phyloP scores from a whole-genome alignment of 1,140 invertebrate species.

The Drosophila albomicans region DNA sequence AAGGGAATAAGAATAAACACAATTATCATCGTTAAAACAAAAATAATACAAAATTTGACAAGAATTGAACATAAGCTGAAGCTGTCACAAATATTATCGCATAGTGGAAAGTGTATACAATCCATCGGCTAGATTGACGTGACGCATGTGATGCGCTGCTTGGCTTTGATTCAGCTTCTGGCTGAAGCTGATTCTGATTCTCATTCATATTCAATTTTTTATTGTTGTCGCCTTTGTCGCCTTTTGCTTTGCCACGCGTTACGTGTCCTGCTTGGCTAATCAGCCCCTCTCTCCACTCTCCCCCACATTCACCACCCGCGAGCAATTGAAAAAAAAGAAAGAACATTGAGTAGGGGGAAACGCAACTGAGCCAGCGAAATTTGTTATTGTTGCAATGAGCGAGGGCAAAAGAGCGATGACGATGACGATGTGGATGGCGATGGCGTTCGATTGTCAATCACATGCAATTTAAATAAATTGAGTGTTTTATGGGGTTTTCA shows the following conservation, averaged over 20 bases:
- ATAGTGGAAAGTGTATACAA: constrained; percentile 17
- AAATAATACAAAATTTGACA: too few relatives aligned
- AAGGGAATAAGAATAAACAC: too few relatives aligned
- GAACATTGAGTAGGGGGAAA: not conserved
- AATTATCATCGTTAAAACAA: too few relatives aligned
- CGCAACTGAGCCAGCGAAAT: constrained; percentile 32
- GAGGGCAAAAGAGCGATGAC: constrained; percentile 1
- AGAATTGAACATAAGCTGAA: too few relatives aligned
- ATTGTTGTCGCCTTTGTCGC: constrained; percentile 66
- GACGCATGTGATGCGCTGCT: constrained; percentile 14
- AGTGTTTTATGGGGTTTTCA: constrained; percentile 83
- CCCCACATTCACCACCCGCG: not conserved
- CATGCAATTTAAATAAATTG: constrained; percentile 83
- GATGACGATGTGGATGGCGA: constrained; percentile 3
- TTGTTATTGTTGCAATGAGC: constrained; percentile 36
- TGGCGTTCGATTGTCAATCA: constrained; percentile 72
- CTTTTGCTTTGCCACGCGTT: constrained; percentile 73
- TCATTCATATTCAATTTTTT: constrained; percentile 71
- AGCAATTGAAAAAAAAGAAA: constrained; percentile 13
- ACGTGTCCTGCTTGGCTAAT: constrained; percentile 77
- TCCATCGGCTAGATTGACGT: constrained; percentile 1
- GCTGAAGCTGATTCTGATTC: constrained; percentile 22
- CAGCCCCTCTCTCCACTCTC: constrained; percentile 27
- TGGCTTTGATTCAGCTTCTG: constrained; percentile 28
- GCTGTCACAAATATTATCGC: too few relatives aligned